These are phyloP conservation scores for Mythimna impura DNA, from an alignment of 2,888 invertebrate genomes.

Conservation along the genomic window DNA sequence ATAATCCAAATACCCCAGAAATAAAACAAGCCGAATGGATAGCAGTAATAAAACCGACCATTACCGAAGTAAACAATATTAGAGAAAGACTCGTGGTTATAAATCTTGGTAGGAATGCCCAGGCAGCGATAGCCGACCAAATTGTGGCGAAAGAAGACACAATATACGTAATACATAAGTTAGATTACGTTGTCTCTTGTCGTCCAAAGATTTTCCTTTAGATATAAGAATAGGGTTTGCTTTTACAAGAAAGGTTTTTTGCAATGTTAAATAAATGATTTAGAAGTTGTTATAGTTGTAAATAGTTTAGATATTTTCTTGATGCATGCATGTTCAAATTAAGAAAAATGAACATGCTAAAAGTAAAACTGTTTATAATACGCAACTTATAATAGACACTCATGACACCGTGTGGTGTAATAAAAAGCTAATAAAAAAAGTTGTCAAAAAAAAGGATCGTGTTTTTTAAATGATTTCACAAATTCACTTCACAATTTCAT, in stretches of 20 bases:
- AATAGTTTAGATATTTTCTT: not conserved
- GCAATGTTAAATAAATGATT: constrained; percentile 43
- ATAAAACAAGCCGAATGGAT: constrained; percentile 81
- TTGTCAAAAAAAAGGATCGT: too few species aligned
- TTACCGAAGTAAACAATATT: constrained; percentile 89
- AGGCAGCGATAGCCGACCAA: constrained; percentile 81
- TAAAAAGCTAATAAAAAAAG: too few species aligned
- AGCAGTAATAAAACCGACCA: constrained; percentile 69
- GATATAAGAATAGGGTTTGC: constrained; percentile 51
- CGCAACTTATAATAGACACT: not conserved
- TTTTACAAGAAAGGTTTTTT: constrained; percentile 35
- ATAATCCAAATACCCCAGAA: constrained; percentile 76
- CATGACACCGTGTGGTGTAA: not conserved
- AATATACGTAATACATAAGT: constrained; percentile 78
- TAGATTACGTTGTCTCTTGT: constrained; percentile 77
- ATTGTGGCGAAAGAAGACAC: constrained; percentile 80
- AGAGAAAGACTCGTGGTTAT: constrained; percentile 82
- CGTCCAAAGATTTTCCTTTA: constrained; percentile 65
- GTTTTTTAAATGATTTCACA: too few species aligned
- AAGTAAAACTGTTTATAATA: not conserved
- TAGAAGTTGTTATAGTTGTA: constrained; percentile 17
- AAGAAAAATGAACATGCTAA: not conserved
- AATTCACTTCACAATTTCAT: not conserved
- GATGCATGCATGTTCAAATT: not conserved
- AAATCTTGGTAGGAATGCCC: constrained; percentile 84